Evolutionary conservation across 2,113 vertebrate genomes (phyloP), one percentile per base, ranked within the genome.

Genomic region (Crotalus viridis): DNA sequence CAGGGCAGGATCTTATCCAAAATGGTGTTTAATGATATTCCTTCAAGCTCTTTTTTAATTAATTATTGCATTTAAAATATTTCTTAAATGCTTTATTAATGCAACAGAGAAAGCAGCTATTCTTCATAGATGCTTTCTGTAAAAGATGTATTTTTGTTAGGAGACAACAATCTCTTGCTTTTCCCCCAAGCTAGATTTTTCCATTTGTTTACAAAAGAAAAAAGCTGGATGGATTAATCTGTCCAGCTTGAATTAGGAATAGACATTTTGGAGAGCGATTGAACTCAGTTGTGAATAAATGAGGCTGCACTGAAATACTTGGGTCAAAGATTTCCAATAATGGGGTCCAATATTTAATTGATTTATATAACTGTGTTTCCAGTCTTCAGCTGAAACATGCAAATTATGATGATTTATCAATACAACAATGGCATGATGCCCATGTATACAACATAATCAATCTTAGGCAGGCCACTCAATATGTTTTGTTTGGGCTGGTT

Each of bases 371-470:
- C 39, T 6, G 12, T 1, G 9, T 88, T 54, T 81, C 21, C 69
- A 22, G 55, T 91, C 54, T 48, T 91, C 10, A 48, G 7, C 9
- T 81, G 24, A 46, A 91, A 93, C 26, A 28, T 33, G 15, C 54
- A 89, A 12, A 61, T 56, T 26, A 19, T 22, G 24, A 21, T 54
- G 19, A 88, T 88, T 54, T 0, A 10, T 52, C 43, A 0, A 15
- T 10, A 24, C 10, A 1, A 0, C 0, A 1, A 10, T 13, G 10
- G 52, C 43, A 1, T n/a, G 33, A 81, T 81, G 15, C 33, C 69
- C 33, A 0, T 81, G 15, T 74, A 39, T 5, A 87, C 13, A 15
- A 87, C 1, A 9, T 26, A 0, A 59, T 24, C 51, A n/a, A 28
- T 74, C 56, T 55, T 22, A 54, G 24, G 39, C 87, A 24, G 1